These are phyloP conservation scores for Orestias chungarensis DNA, from an alignment of 2,797 vertebrate species.

Conservation along the genomic window DNA sequence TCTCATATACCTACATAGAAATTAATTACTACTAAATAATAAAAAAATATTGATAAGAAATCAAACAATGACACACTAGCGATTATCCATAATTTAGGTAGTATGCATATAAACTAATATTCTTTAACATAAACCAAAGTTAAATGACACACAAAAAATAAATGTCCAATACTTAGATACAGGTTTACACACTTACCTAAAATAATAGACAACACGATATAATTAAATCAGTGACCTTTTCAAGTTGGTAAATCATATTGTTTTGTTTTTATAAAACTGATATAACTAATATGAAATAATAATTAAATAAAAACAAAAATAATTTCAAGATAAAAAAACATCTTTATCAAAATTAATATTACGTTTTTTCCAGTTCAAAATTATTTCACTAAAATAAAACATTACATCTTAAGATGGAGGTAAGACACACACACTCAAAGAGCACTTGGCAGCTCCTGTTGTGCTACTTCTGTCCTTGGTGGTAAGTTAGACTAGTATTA, in stretches of 20 bases:
- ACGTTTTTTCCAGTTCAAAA: not conserved
- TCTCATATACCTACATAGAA: too few species aligned
- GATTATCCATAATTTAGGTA: too few species aligned
- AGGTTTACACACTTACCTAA: too few species aligned
- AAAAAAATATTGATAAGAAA: too few species aligned
- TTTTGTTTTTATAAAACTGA: not conserved
- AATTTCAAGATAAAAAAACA: not conserved
- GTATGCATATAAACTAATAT: too few species aligned
- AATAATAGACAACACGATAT: not conserved
- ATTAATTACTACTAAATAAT: too few species aligned
- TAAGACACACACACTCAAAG: constrained; percentile 35
- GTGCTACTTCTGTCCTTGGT: constrained; percentile 59
- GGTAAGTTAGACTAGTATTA: constrained; percentile 53
- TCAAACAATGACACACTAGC: too few species aligned
- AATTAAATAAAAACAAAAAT: not conserved
- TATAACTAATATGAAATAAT: not conserved
- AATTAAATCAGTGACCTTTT: not conserved
- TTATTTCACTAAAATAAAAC: not conserved
- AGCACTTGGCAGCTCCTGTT: constrained; percentile 30
- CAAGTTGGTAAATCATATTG: not conserved
- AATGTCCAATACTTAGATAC: not conserved
- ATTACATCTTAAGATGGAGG: constrained; percentile 33
- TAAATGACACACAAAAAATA: not conserved
- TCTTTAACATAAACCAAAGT: too few species aligned
- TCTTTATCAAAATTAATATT: not conserved